Base-by-base conservation (phyloP, 2,113 vertebrate genomes). In the Vidua macroura region DNA sequence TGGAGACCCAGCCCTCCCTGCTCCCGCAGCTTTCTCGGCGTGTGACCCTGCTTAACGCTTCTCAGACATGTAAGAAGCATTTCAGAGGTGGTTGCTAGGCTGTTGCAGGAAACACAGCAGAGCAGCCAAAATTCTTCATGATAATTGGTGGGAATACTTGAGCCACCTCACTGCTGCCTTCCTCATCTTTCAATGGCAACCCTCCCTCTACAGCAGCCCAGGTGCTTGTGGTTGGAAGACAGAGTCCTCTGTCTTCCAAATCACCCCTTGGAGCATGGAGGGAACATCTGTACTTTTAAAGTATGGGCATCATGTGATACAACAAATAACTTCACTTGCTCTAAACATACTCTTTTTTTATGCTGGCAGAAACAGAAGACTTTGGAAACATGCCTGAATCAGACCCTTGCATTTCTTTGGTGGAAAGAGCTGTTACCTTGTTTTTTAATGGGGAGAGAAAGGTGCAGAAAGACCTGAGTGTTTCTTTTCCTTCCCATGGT, bases 171-270 rank as follows among this genome's bases (percentile, higher is more conserved):
- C 73, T 74, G 83, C 81, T 92, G 89, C 73, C 63, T 95, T 35
- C 55, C 77, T 92, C 69, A 59, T 92, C 92, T 97, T 96, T 91
- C 96, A 86, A 94, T 96, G 92, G 95, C 96, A 95, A 95, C 94
- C 69, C 60, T 55, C 60, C 63, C 86, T 81, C 69, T 75, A 35
- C 59, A 89, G 63, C 95, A 96, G 78, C 86, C 94, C 93, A 95
- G 77, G 86, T 96, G 91, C 75, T 52, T n/a, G 49, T 83, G 53
- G 63, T 86, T 95, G 84, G 83, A 83, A 20, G 85, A 90, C 83
- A 88, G 89, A 92, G 83, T 62, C 69, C 44, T 96, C 84, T 53
- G 62, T 90, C 93, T 95, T 96, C 93, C 33, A 68, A 92, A 95
- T 92, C 10, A 4, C 49, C 83, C 92, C 83, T 93, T 78, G 69